These are phyloP conservation scores for Limonius californicus DNA, from an alignment of 1,140 invertebrate genomes.

Conservation along the genomic window DNA sequence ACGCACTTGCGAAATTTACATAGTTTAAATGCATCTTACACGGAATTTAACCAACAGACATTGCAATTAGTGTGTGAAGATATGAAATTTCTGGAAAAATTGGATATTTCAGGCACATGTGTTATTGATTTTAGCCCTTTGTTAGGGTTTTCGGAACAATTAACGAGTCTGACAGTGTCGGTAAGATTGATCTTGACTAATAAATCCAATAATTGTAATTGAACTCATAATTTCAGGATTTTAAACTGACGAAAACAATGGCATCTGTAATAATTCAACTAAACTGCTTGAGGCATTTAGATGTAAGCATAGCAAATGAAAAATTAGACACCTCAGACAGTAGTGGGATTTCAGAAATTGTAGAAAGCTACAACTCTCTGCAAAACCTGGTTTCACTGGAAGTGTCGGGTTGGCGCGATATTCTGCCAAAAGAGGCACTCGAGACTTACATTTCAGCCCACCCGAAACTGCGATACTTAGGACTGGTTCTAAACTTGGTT, in stretches of 20 bases:
- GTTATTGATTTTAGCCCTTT: conserved; percentile 66
- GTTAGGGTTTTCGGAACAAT: conserved; percentile 57
- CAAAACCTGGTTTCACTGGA: conserved; percentile 64
- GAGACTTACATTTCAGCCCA: conserved; percentile 34
- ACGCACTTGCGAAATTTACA: conserved; percentile 59
- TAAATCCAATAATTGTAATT: background rate
- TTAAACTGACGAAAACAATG: conserved; percentile 22
- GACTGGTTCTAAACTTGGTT: conserved; percentile 38
- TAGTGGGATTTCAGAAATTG: conserved; percentile 50
- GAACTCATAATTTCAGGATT: conserved; percentile 18
- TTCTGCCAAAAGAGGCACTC: conserved; percentile 28
- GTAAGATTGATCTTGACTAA: too few species aligned
- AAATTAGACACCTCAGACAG: conserved; percentile 50
- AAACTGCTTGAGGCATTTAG: conserved; percentile 31
- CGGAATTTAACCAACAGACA: conserved; percentile 67
- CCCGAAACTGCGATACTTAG: conserved; percentile 37
- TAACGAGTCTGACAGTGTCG: conserved; percentile 52
- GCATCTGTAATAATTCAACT: conserved; percentile 22
- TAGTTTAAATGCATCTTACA: conserved; percentile 67
- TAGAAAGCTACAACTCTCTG: conserved; percentile 53
- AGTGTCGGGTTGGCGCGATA: conserved; percentile 60
- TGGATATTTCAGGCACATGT: conserved; percentile 69
- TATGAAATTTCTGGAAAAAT: conserved; percentile 60
- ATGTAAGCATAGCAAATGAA: conserved; percentile 40
- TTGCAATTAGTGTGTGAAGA: conserved; percentile 68